Base-by-base conservation (phyloP, 2,797 vertebrate genomes). In the Hipposideros larvatus region DNA sequence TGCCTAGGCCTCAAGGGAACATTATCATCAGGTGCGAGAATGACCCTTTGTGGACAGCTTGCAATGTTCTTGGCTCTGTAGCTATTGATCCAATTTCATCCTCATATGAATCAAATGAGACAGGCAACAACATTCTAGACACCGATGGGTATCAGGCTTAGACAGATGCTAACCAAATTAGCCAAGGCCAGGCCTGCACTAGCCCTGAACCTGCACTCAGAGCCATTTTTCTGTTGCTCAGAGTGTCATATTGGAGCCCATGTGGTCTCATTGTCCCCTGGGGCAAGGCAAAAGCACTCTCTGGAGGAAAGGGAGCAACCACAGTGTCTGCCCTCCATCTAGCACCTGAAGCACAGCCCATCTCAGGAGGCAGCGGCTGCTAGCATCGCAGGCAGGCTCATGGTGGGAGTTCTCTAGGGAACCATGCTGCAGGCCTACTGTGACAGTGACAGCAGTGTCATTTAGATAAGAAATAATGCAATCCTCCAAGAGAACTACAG, bases 381-480 rank as follows among this genome's bases (percentile, higher is more conserved):
- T 2, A 3, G 68, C 26, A 0, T 55, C 4, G 1, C 8, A 51
- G 4, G 41, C 37, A 51, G 48, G 48, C n/a, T 28, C 19, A 34
- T 0, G 0, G 55, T 4, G 15, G 31, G 7, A 14, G 43, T 63
- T 82, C 85, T 43, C 97, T 37, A 2, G 92, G 95, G 75, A 98
- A 94, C 78, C 4, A 2, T 53, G 89, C 41, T 84, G 95, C 65
- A 43, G 34, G 59, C 66, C 61, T 59, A 55, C 97, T 93, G 86
- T 70, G 73, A 96, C 96, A 95, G 0, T 82, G 95, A 98, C 94
- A 96, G 86, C 82, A 82, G 90, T 73, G 78, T 53, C 93, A 53
- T 90, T 96, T 94, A 98, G 94, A 93, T 93, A 96, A 96, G 48
- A 95, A 97, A 98, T 97, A 97, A 93, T 86, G 80, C 85, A 90